A percentile compares a stretch with the other conserved stretches of the same genome.
These are phyloP conservation scores for Triplophysa bombifrons DNA, from an alignment of 2,797 vertebrate species.

Conservation along the genomic window DNA sequence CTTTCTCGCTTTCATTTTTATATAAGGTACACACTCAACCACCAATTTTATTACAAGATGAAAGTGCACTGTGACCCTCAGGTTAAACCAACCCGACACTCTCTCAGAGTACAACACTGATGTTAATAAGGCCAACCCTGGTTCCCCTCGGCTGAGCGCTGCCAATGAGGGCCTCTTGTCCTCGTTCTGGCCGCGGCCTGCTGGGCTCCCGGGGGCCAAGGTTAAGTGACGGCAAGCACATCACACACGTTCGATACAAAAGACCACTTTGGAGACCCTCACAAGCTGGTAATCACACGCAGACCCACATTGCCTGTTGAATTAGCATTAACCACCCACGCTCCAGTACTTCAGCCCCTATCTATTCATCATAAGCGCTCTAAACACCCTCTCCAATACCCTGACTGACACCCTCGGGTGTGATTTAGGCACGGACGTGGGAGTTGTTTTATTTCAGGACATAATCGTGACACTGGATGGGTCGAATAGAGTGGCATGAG, in stretches of 20 bases:
- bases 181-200: conserved; percentile 12
- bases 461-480: conserved; percentile 17
- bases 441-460: conserved; percentile 52
- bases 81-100: conserved; percentile 27
- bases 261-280: conserved; percentile 39
- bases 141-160: neutral
- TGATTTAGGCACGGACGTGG: conserved; percentile 15
- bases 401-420: conserved; percentile 7
- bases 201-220: conserved; percentile 17
- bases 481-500: neutral
- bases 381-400: conserved; percentile 20
- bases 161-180: neutral
- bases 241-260: conserved; percentile 16
- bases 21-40: neutral
- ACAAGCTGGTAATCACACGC: conserved; percentile 53
- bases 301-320: conserved; percentile 24
- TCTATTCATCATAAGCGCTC: conserved; percentile 48
- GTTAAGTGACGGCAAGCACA: conserved; percentile 34
- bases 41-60: conserved; percentile 3
- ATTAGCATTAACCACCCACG: conserved; percentile 51
- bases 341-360: conserved; percentile 48
- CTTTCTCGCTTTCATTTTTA: neutral
- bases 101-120: conserved; percentile 12
- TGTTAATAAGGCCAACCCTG: neutral
- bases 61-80: conserved; percentile 17